Evolutionary conservation across 2,888 invertebrate species (phyloP).

Genomic region (Polydrusus pterygomalis): DNA sequence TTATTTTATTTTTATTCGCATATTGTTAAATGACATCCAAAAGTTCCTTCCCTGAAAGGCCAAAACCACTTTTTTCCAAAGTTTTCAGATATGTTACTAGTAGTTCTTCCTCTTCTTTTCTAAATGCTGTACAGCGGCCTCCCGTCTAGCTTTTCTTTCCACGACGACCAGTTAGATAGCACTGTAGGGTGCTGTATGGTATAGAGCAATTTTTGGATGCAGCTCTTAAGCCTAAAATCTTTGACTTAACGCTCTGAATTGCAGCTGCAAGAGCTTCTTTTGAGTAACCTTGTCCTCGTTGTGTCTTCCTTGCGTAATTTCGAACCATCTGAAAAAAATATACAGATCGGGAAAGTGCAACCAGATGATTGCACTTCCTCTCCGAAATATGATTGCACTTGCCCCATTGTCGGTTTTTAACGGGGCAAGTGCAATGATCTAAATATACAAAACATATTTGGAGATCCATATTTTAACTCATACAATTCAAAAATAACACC

Average conservation of each 20-base stretch:
- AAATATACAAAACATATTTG: constrained; percentile 17
- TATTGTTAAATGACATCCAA: constrained; percentile 24
- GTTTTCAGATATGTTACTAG: constrained; percentile 11
- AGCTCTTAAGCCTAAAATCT: constrained; percentile 6
- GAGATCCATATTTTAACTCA: constrained; percentile 7
- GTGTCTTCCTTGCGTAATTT: constrained; percentile 25
- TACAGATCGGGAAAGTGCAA: constrained; percentile 21
- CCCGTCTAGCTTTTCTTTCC: constrained; percentile 21
- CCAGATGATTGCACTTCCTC: constrained; percentile 12
- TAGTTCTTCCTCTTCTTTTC: constrained; percentile 7
- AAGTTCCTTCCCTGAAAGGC: constrained; percentile 4
- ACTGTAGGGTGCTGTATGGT: constrained; percentile 25
- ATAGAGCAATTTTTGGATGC: neutral
- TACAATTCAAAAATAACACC: constrained; percentile 7
- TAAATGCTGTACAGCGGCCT: constrained; percentile 9
- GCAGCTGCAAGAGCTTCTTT: constrained; percentile 8
- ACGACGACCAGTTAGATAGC: constrained; percentile 21
- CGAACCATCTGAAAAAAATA: constrained; percentile 15
- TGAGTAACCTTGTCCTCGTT: constrained; percentile 7
- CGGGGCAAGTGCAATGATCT: constrained; percentile 26
- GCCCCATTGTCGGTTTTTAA: constrained; percentile 10
- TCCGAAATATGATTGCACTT: constrained; percentile 19
- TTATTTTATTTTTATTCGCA: constrained; percentile 14
- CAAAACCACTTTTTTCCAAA: constrained; percentile 23
- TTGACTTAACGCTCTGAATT: constrained; percentile 9